A percentile compares a stretch with the other conserved stretches of the same genome.
phyloP scores from a whole-genome alignment of 2,797 vertebrate genomes.

The Myoxocephalus aenaeus region DNA sequence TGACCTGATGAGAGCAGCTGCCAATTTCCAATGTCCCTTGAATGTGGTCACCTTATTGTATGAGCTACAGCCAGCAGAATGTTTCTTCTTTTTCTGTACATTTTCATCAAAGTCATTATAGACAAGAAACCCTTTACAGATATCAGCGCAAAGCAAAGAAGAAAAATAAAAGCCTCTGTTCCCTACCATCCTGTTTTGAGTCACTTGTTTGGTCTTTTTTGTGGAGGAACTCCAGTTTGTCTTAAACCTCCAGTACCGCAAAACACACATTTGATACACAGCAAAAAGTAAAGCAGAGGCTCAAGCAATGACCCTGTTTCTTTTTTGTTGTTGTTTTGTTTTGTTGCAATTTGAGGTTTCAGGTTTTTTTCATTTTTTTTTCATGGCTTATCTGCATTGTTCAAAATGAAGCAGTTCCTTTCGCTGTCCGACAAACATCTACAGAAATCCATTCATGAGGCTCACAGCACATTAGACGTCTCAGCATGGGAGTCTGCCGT shows the following conservation, averaged over 20 bases:
- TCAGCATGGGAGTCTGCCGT: constrained; percentile 21
- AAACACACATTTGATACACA: constrained; percentile 61
- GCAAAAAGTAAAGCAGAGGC: constrained; percentile 49
- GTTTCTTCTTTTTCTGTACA: constrained; percentile 37
- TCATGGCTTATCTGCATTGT: constrained; percentile 46
- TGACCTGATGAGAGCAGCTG: constrained; percentile 70
- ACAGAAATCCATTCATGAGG: constrained; percentile 46
- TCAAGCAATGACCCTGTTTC: constrained; percentile 65
- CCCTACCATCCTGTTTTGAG: constrained; percentile 13
- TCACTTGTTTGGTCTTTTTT: constrained; percentile 40
- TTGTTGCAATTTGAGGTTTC: constrained; percentile 63
- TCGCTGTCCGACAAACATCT: constrained; percentile 30
- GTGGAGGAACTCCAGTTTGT: constrained; percentile 49
- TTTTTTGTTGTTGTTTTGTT: constrained; percentile 40
- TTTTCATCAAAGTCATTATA: constrained; percentile 35
- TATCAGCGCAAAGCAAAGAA: constrained; percentile 34
- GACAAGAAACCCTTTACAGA: constrained; percentile 38
- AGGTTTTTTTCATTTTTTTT: constrained; percentile 16
- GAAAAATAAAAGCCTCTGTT: constrained; percentile 22
- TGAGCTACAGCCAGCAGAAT: constrained; percentile 44
- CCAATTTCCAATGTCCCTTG: constrained; percentile 61
- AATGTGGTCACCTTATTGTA: constrained; percentile 39
- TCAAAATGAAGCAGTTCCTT: constrained; percentile 43
- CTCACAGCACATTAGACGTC: constrained; percentile 34
- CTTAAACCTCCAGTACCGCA: constrained; percentile 64